Conservation (phyloP, 2,797 vertebrate species). For the Sebastes taczanowskii region DNA sequence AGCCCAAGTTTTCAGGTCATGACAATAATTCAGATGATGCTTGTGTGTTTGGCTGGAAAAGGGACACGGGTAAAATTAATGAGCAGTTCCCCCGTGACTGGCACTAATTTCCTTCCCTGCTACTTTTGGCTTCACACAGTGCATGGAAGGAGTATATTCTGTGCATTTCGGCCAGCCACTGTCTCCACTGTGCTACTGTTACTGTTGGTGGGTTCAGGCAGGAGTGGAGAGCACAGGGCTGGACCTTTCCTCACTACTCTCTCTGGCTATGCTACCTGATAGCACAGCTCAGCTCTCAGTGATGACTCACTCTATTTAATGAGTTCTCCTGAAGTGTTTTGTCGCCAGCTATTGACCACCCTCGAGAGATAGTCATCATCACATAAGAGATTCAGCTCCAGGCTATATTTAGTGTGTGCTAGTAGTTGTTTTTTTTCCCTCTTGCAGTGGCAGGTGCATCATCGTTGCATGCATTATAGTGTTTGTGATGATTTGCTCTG, state of each 20-base stretch:
- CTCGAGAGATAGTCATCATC: slow-evolving; percentile 39
- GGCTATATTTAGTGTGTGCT: slow-evolving; percentile 45
- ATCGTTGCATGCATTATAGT: slow-evolving; percentile 2
- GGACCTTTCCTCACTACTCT: slow-evolving; percentile 47
- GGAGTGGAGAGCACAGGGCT: neutral
- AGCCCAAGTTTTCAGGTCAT: neutral
- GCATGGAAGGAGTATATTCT: neutral
- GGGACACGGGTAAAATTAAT: neutral
- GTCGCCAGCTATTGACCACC: slow-evolving; percentile 62
- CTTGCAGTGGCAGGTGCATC: slow-evolving; percentile 28
- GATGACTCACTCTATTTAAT: slow-evolving; percentile 76
- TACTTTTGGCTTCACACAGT: neutral
- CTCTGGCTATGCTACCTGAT: slow-evolving; percentile 66
- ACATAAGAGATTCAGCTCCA: slow-evolving; percentile 35
- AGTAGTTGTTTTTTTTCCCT: neutral
- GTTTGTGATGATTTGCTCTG: slow-evolving; percentile 17
- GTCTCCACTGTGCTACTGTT: neutral
- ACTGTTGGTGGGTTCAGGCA: neutral
- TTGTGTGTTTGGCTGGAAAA: neutral
- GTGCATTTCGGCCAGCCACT: neutral
- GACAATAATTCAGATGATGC: neutral
- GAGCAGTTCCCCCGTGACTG: neutral
- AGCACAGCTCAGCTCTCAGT: slow-evolving; percentile 55
- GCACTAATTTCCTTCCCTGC: neutral
- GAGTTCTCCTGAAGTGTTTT: slow-evolving; percentile 60